Evolutionary conservation across 2,113 vertebrate species (phyloP).

Genomic region (Misgurnus anguillicaudatus): DNA sequence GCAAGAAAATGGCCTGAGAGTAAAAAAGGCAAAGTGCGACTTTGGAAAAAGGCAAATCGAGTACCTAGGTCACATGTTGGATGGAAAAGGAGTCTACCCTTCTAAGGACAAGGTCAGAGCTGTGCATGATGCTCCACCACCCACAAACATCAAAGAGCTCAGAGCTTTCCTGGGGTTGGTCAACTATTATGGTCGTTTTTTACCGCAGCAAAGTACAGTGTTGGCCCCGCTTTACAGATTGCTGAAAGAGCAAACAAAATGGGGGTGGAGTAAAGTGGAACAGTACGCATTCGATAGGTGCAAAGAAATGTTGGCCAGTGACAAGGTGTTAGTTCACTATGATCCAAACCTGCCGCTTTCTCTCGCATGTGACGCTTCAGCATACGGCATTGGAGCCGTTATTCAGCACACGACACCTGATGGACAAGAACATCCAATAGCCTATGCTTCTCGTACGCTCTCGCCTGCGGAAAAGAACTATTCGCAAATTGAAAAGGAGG

Average conservation of each 20-base stretch:
- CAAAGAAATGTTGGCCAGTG: not conserved
- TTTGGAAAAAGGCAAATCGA: not conserved
- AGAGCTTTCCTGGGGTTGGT: not conserved
- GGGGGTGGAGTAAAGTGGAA: not conserved
- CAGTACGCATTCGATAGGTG: not conserved
- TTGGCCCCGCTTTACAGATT: not conserved
- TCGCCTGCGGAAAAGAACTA: no score
- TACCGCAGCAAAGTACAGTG: not conserved
- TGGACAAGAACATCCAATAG: not conserved
- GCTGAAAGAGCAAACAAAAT: not conserved
- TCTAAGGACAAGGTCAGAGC: not conserved
- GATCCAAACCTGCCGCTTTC: not conserved
- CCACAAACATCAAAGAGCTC: not conserved
- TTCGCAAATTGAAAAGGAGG: no score
- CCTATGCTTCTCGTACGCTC: not conserved
- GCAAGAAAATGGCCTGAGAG: not conserved
- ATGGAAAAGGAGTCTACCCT: not conserved
- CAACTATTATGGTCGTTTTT: not conserved
- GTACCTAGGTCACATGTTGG: not conserved
- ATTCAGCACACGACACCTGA: not conserved
- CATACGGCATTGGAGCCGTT: slow-evolving; percentile 1
- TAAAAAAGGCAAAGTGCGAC: not conserved
- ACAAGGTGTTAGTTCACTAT: not conserved
- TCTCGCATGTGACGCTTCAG: not conserved
- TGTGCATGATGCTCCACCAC: not conserved